Base-by-base conservation (phyloP, 2,113 vertebrate species). In the Corythoichthys intestinalis region DNA sequence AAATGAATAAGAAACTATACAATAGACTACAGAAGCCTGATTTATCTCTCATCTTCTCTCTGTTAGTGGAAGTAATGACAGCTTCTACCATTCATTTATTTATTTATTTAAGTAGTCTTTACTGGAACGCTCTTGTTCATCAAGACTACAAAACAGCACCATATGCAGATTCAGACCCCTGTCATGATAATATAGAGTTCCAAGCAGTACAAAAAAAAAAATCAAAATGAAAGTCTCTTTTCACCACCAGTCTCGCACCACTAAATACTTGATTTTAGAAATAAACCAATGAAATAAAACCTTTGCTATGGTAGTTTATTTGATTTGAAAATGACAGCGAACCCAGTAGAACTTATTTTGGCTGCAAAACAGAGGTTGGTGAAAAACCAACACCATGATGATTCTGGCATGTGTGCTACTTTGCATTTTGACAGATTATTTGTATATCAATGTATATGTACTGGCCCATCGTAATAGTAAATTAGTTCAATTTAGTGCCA, bases 211-310 rank as follows among this genome's bases (percentile, higher is more conserved):
- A 85, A 88, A 89, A 81, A 85, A 79, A 85, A n/a, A 47, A 47
- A 35, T 37, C n/a, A 1, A 41, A 62, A 85, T 79, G 76, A 75
- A 86, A 87, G 80, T 87, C 80, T 88, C 73, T 72, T 71, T 87
- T 89, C 85, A 88, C 83, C 80, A 74, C 82, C 67, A 35, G 76
- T 65, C 69, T 89, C 61, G 75, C 82, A 86, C 90, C 91, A 88
- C 89, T 90, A 91, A 90, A 72, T 88, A 83, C 73, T 90, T 46
- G 86, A 78, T 90, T 72, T 76, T 77, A 83, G 88, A 88, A 87
- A 76, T 80, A 56, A 11, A 0, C 3, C 3, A 48, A 54, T 28
- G 6, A 54, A 34, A 28, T 34, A 34, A 34, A 12, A 57, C 12
- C 5, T 13, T 57, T 5, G 83, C 79, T 78, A 67, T 67, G 67